Evolutionary conservation across 2,797 vertebrate genomes (phyloP).

Genomic region (Nasua narica): DNA sequence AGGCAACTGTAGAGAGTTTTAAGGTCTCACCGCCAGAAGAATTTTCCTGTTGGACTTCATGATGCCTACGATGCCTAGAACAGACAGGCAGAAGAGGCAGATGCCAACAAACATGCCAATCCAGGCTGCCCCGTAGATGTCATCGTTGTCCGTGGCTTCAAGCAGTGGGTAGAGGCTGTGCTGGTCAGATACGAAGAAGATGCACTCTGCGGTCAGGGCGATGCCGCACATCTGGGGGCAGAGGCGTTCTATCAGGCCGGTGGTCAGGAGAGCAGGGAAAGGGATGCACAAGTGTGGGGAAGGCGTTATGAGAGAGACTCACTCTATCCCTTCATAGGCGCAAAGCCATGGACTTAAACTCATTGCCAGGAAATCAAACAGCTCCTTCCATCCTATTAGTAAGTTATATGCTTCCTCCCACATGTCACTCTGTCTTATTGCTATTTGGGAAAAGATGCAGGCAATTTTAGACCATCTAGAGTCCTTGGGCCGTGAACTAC

Average conservation of each 20-base stretch:
- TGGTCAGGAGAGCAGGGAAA: neutral
- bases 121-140: conserved; percentile 86
- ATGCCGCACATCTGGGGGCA: conserved; percentile 84
- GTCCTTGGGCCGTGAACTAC: neutral
- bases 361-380: neutral
- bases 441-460: neutral
- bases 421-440: neutral
- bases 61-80: conserved; percentile 84
- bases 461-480: neutral
- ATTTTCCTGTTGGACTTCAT: conserved; percentile 82
- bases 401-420: neutral
- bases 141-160: conserved; percentile 82
- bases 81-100: conserved; percentile 83
- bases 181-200: conserved; percentile 85
- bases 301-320: neutral
- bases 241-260: neutral
- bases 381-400: neutral
- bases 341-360: neutral
- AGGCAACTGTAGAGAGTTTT: neutral
- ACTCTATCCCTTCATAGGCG: neutral
- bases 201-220: conserved; percentile 87
- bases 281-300: neutral
- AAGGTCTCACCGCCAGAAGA: conserved; percentile 83
- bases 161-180: conserved; percentile 80
- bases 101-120: conserved; percentile 89